phyloP scores from a whole-genome alignment of 1,140 invertebrate genomes.

The Tetramorium alpestre region DNA sequence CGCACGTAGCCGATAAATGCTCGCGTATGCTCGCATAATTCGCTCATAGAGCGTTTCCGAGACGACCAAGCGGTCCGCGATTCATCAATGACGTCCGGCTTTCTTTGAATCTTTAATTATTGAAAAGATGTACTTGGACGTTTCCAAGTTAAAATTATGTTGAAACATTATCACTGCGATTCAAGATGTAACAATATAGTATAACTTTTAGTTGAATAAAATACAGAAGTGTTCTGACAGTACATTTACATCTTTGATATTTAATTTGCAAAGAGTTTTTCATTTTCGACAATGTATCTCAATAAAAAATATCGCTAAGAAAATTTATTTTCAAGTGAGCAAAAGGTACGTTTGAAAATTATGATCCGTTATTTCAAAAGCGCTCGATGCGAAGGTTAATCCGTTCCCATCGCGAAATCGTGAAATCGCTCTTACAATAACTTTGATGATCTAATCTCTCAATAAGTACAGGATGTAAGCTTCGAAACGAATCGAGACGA shows the following conservation, averaged over 20 bases:
- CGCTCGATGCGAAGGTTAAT: background rate
- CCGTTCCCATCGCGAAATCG: background rate
- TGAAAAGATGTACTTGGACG: background rate
- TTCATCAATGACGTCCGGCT: background rate
- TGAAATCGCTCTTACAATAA: conserved; percentile 7
- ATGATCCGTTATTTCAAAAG: background rate
- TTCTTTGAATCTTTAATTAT: background rate
- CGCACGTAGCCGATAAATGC: conserved; percentile 34
- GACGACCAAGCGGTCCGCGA: background rate
- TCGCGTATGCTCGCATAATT: conserved; percentile 45
- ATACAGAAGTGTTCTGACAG: background rate
- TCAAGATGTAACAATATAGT: background rate
- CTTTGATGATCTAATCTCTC: background rate
- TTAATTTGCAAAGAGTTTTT: background rate
- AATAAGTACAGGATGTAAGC: background rate
- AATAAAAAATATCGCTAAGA: background rate
- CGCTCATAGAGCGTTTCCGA: conserved; percentile 33
- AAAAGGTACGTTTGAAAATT: background rate
- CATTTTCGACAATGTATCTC: background rate
- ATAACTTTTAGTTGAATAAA: background rate
- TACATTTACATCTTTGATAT: background rate
- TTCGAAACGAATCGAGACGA: background rate
- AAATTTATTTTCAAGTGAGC: background rate
- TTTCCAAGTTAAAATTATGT: background rate
- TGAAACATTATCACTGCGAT: background rate